Evolutionary conservation across 2,113 vertebrate species (phyloP), one percentile per base, ranked within the genome.

Genomic region (Leucosticte australis): DNA sequence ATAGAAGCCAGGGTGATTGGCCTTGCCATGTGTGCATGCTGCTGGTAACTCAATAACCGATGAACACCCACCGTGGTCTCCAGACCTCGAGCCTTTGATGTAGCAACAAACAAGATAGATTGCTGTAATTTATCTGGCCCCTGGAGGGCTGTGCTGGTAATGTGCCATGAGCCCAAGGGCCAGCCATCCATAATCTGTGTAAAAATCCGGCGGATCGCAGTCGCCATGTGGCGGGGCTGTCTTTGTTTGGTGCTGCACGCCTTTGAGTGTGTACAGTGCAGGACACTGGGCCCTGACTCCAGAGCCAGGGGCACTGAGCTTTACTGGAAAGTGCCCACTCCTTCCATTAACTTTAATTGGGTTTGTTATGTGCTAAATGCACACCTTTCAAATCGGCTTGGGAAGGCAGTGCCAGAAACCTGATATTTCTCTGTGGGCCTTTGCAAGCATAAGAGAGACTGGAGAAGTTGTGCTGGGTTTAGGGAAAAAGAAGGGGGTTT

Each of bases 101-200:
- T 83, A 96, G 85, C 89, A 95, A 71, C 95, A 94, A 95, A 96
- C 83, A 95, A 95, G 92, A 94, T 88, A 95, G 94, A 96, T 97
- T 74, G 91, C 92, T 95, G 95, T 91, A 94, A 96, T 93, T 96
- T 96, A 94, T 95, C 94, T 52, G 53, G 93, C 92, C 95, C 93
- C 94, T 57, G 92, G 94, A 89, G 96, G 94, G 86, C 88, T 75
- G 86, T 90, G 85, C 90, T 96, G 90, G 89, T 94, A 94, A 91
- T 76, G 92, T 96, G 90, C 94, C 85, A 88, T 80, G 92, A 92
- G 90, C 93, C 83, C 92, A 89, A 92, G 93, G 94, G 94, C 94
- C 89, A 91, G 67, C 90, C 90, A 93, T 95, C 90, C 83, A 83
- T 96, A 97, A 96, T 95, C 87, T 90, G 83, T 83, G 83, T 94